Evolutionary conservation across 2,113 vertebrate genomes (phyloP).

Genomic region (Geococcyx californianus): DNA sequence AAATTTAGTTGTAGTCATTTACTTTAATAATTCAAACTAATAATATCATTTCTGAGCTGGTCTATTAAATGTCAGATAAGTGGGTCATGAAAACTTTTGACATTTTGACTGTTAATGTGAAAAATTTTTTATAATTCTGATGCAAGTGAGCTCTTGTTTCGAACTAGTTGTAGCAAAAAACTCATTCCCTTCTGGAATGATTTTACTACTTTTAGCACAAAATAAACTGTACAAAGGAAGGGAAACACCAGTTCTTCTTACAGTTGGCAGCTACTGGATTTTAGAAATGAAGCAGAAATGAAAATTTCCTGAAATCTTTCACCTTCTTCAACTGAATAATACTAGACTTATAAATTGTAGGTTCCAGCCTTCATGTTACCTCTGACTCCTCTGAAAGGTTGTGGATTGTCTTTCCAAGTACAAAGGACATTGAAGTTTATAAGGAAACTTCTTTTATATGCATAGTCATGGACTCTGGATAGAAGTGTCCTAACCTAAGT

Average conservation of each 20-base stretch:
- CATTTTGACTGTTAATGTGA: background rate
- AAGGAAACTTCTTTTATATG: background rate
- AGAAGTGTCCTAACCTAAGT: background rate
- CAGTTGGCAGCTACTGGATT: background rate
- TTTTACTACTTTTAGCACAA: background rate
- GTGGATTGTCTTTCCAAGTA: background rate
- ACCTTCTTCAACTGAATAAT: background rate
- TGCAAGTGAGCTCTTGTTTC: background rate
- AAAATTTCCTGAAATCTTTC: background rate
- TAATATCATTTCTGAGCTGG: background rate
- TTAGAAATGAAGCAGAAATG: background rate
- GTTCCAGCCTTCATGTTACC: background rate
- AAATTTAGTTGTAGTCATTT: background rate
- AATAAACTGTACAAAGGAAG: background rate
- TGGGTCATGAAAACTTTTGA: background rate
- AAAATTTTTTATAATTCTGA: background rate
- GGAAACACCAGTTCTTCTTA: background rate
- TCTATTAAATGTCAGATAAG: background rate
- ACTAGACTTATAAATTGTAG: background rate
- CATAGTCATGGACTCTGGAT: background rate
- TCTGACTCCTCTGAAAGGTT: background rate
- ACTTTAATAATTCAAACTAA: background rate
- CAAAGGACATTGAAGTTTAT: background rate
- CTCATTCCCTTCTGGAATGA: background rate
- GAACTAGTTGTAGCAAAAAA: background rate